Evolutionary conservation across 2,113 vertebrate genomes (phyloP).

Genomic region (Myxocyprinus asiaticus): DNA sequence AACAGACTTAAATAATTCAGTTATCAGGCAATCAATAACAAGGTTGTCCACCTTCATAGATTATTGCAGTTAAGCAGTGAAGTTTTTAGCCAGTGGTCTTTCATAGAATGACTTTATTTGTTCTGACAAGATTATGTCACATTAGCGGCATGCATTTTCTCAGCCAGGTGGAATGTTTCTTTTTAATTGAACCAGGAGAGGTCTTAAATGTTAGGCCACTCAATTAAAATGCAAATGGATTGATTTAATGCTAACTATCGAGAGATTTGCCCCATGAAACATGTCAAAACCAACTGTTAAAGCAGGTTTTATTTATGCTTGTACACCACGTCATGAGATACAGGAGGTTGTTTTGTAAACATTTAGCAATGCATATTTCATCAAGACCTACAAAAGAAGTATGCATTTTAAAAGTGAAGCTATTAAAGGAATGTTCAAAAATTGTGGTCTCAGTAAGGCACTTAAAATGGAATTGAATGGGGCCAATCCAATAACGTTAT

Average conservation of each 20-base stretch:
- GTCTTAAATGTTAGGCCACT: conserved; percentile 26
- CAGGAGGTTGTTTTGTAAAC: too few relatives aligned
- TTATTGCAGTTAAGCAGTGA: conserved; percentile 54
- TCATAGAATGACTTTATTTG: conserved; percentile 54
- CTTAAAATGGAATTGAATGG: too few relatives aligned
- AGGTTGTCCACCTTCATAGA: conserved; percentile 61
- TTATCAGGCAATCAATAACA: conserved; percentile 62
- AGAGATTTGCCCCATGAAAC: too few relatives aligned
- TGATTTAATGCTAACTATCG: conserved; percentile 33
- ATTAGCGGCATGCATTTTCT: conserved; percentile 37
- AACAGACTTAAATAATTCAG: conserved; percentile 71
- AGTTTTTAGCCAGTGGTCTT: conserved; percentile 53
- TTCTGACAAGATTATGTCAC: conserved; percentile 50
- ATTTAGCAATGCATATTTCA: too few relatives aligned
- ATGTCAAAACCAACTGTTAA: conserved; percentile 48
- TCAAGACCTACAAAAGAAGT: too few relatives aligned
- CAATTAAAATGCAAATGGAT: conserved; percentile 39
- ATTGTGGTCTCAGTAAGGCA: too few relatives aligned
- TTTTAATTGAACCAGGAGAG: conserved; percentile 22
- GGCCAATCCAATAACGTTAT: too few relatives aligned
- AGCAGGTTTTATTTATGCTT: too few relatives aligned
- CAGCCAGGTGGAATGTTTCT: conserved; percentile 9
- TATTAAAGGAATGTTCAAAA: too few relatives aligned
- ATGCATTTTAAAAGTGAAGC: too few relatives aligned
- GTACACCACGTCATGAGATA: too few relatives aligned